Percentiles rank a stretch among this genome's conserved stretches.
Evolutionary conservation across 1,140 invertebrate genomes (phyloP).

Genomic region (Leptinotarsa lineolata): DNA sequence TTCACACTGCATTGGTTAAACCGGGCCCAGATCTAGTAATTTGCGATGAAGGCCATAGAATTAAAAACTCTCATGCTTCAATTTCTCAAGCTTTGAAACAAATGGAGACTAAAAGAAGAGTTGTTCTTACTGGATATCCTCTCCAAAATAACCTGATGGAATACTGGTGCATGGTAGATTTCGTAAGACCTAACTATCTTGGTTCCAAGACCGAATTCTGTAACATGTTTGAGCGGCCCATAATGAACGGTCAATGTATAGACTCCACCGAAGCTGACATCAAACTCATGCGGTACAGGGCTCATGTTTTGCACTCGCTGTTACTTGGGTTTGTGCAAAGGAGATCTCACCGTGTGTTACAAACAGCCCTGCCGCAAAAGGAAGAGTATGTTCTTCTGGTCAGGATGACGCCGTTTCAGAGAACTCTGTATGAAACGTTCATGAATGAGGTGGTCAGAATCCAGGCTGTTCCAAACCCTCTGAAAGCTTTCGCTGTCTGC

Average conservation of each 20-base stretch:
- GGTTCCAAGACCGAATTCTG: slow-evolving; percentile 90
- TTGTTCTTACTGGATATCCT: slow-evolving; percentile 94
- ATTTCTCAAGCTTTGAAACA: slow-evolving; percentile 91
- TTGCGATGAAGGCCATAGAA: slow-evolving; percentile 95
- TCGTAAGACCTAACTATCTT: slow-evolving; percentile 90
- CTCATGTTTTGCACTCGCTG: slow-evolving; percentile 87
- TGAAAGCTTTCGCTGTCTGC: slow-evolving; percentile 97
- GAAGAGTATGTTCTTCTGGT: slow-evolving; percentile 90
- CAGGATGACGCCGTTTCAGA: slow-evolving; percentile 84
- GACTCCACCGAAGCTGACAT: slow-evolving; percentile 91
- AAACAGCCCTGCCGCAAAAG: slow-evolving; percentile 84
- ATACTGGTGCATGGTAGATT: slow-evolving; percentile 98
- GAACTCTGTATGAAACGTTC: slow-evolving; percentile 85
- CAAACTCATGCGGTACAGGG: slow-evolving; percentile 79
- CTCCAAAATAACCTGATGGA: slow-evolving; percentile 95
- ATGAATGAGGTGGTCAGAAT: slow-evolving; percentile 89
- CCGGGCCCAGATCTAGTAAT: slow-evolving; percentile 94
- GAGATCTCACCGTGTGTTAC: slow-evolving; percentile 85
- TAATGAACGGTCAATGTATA: slow-evolving; percentile 92
- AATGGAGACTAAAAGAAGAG: slow-evolving; percentile 84
- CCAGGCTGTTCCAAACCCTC: slow-evolving; percentile 88
- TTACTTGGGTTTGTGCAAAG: slow-evolving; percentile 92
- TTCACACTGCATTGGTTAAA: slow-evolving; percentile 83
- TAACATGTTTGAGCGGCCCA: slow-evolving; percentile 95
- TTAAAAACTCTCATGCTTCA: slow-evolving; percentile 93